phyloP scores from a whole-genome alignment of 2,113 vertebrate genomes.

The Tragulus kanchil region DNA sequence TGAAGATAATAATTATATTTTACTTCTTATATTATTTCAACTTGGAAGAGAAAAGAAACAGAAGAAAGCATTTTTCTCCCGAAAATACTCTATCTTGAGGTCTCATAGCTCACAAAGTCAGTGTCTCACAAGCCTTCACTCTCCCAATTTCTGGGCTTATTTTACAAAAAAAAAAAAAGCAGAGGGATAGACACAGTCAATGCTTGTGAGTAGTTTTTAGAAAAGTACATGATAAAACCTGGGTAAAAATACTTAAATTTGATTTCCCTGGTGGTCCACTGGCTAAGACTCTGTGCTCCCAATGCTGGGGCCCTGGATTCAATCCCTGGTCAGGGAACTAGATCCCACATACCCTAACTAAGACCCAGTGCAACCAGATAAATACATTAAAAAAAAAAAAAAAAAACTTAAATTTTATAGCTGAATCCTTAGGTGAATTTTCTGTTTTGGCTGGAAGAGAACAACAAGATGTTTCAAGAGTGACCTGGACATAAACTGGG shows the following conservation, averaged over 20 bases:
- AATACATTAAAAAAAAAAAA: too few relatives aligned
- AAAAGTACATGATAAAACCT: not conserved
- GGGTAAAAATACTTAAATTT: not conserved
- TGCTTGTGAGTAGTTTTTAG: not conserved
- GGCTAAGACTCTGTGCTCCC: too few relatives aligned
- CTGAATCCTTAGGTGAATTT: not conserved
- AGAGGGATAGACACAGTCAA: not conserved
- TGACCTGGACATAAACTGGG: not conserved
- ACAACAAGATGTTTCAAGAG: not conserved
- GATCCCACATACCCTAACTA: too few relatives aligned
- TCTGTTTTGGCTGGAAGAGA: not conserved
- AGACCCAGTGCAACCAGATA: too few relatives aligned
- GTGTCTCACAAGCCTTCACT: not conserved
- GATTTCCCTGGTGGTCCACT: too few relatives aligned
- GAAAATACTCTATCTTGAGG: not conserved
- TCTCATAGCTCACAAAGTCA: slow-evolving; percentile 6
- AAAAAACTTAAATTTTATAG: not conserved
- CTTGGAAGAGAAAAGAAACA: not conserved
- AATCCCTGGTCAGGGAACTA: too few relatives aligned
- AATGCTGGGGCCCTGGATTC: too few relatives aligned
- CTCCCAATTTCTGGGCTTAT: not conserved
- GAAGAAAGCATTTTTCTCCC: not conserved
- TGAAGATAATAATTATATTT: slow-evolving; percentile 45
- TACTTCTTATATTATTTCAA: slow-evolving; percentile 42
- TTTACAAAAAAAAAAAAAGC: not conserved